These are phyloP conservation scores for Marasmarcha lunaedactyla DNA, from an alignment of 2,888 invertebrate genomes.

Conservation along the genomic window DNA sequence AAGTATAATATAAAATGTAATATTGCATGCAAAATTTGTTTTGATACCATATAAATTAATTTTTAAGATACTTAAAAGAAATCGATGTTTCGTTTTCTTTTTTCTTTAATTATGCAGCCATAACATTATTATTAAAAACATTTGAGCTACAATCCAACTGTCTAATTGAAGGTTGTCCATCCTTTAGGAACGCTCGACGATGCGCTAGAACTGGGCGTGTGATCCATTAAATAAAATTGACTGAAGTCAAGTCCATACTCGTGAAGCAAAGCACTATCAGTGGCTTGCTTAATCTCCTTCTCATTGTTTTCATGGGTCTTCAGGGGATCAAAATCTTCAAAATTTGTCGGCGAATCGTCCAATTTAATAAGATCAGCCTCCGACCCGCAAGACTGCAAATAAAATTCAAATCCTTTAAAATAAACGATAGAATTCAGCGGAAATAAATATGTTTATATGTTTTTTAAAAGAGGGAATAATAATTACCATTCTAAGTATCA, in stretches of 20 bases:
- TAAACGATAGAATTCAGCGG: conserved; percentile 23
- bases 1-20: too few species aligned
- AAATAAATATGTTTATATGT: conserved; percentile 11
- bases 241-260: conserved; percentile 81
- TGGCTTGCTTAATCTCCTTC: conserved; percentile 42
- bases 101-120: too few species aligned
- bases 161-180: conserved; percentile 56
- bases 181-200: conserved; percentile 39
- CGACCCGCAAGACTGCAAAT: conserved; percentile 57
- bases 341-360: conserved; percentile 50
- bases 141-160: neutral
- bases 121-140: too few species aligned
- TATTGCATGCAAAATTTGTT: too few species aligned
- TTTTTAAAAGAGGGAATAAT: neutral
- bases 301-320: conserved; percentile 42
- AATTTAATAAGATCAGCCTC: conserved; percentile 59
- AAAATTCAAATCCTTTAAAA: conserved; percentile 23
- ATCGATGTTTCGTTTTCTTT: too few species aligned
- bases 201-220: conserved; percentile 35
- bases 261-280: conserved; percentile 76
- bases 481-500: neutral
- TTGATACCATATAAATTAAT: too few species aligned
- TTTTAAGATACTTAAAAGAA: too few species aligned
- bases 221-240: conserved; percentile 57
- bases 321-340: conserved; percentile 59